These are phyloP conservation scores for Augochlora pura DNA, from an alignment of 1,140 invertebrate species.

Conservation along the genomic window DNA sequence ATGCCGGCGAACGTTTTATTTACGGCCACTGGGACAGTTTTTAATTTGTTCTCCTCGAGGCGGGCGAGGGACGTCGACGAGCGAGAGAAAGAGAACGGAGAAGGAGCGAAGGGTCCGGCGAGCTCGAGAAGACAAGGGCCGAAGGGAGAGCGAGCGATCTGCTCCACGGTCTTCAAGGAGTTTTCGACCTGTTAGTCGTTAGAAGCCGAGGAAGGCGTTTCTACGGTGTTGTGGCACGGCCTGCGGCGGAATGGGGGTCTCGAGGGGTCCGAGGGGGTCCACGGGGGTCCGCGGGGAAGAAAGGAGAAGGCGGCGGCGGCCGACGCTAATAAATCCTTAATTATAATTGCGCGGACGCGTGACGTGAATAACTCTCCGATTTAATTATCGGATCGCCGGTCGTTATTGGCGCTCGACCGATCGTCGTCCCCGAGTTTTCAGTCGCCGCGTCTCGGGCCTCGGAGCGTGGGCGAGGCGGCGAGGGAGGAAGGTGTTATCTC, in stretches of 20 bases:
- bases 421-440: slow-evolving; percentile 21
- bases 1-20: slow-evolving; percentile 78
- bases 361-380: slow-evolving; percentile 79
- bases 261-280: not conserved
- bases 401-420: slow-evolving; percentile 40
- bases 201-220: slow-evolving; percentile 77
- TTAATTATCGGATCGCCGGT: slow-evolving; percentile 78
- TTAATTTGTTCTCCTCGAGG: slow-evolving; percentile 80
- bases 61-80: slow-evolving; percentile 16
- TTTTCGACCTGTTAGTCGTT: slow-evolving; percentile 79
- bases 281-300: slow-evolving; percentile 22
- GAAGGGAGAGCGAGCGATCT: slow-evolving; percentile 2
- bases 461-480: not conserved
- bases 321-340: slow-evolving; percentile 80
- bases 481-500: not conserved
- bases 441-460: not conserved
- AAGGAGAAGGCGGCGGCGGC: slow-evolving; percentile 58
- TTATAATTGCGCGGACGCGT: slow-evolving; percentile 80
- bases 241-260: slow-evolving; percentile 10
- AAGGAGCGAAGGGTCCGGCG: slow-evolving; percentile 12
- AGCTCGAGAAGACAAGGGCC: slow-evolving; percentile 23
- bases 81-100: not conserved
- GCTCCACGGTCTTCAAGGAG: slow-evolving; percentile 72
- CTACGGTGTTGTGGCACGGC: slow-evolving; percentile 71
- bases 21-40: slow-evolving; percentile 81